These are phyloP conservation scores for Electrona antarctica DNA, from an alignment of 2,113 vertebrate genomes.

Conservation along the genomic window DNA sequence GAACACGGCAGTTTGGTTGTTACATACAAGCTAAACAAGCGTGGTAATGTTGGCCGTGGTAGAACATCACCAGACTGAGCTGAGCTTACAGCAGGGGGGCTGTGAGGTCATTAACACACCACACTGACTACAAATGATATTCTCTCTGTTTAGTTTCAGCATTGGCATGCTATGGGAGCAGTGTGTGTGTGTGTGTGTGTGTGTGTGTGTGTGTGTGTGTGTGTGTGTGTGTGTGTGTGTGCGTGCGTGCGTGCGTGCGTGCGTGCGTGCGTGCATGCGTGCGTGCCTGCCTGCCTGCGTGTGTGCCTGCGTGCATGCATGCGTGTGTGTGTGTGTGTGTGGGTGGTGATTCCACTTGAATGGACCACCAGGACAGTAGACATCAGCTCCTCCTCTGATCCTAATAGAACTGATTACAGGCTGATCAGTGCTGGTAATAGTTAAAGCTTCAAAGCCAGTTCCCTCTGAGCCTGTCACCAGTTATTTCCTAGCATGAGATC, in stretches of 20 bases:
- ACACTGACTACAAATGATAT: constrained; percentile 20
- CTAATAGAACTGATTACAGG: constrained; percentile 69
- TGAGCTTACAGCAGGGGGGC: constrained; percentile 18
- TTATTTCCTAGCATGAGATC: constrained; percentile 61
- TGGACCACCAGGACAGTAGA: constrained; percentile 63
- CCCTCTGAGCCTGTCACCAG: constrained; percentile 56
- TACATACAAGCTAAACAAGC: constrained; percentile 45
- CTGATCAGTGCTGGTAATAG: constrained; percentile 72
- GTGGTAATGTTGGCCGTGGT: constrained; percentile 29
- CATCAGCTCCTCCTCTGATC: constrained; percentile 57
- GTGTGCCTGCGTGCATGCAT: not conserved
- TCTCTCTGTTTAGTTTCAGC: constrained; percentile 50
- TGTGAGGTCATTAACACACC: constrained; percentile 34
- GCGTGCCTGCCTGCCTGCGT: not conserved
- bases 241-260: not conserved
- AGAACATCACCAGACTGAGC: constrained; percentile 37
- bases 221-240: not conserved
- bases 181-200: constrained; percentile 8
- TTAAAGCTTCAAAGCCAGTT: constrained; percentile 66
- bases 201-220: constrained; percentile 17
- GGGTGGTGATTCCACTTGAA: constrained; percentile 27
- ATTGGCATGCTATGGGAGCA: constrained; percentile 6
- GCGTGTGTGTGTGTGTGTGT: not conserved
- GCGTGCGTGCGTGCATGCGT: constrained; percentile 12
- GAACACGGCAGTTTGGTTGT: constrained; percentile 41